A percentile compares a stretch with the other conserved stretches of the same genome.
phyloP scores from a whole-genome alignment of 2,888 invertebrate genomes.

The Antheraea assamensis region DNA sequence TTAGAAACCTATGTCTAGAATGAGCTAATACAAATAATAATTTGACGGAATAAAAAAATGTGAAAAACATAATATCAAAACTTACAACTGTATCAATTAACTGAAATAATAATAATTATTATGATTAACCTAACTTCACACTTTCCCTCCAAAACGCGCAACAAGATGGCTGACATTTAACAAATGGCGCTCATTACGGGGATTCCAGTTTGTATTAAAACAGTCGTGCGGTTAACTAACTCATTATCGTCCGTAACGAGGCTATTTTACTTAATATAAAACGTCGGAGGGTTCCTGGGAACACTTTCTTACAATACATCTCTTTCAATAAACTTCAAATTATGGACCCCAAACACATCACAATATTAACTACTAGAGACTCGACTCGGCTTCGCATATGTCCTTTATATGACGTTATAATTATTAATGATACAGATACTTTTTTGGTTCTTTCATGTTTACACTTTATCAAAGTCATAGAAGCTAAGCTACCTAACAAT shows the following conservation, averaged over 20 bases:
- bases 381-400: no score
- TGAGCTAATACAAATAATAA: no score
- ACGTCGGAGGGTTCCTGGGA: slow-evolving; percentile 12
- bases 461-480: no score
- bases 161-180: slow-evolving; percentile 28
- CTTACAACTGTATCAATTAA: neutral
- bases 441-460: no score
- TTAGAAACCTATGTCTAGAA: no score
- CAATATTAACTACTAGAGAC: no score
- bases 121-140: slow-evolving; percentile 14
- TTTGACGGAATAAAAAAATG: no score
- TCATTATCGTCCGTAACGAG: slow-evolving; percentile 52
- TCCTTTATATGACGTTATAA: no score
- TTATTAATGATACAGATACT: no score
- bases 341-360: neutral
- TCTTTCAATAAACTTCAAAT: neutral
- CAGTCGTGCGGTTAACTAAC: slow-evolving; percentile 51
- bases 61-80: no score
- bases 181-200: slow-evolving; percentile 43
- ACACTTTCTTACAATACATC: neutral
- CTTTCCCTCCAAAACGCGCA: slow-evolving; percentile 21
- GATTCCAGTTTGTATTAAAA: slow-evolving; percentile 44
- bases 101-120: neutral
- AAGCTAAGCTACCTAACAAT: no score
- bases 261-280: slow-evolving; percentile 52